Base-by-base conservation (phyloP, 2,888 invertebrate species). In the Coenonympha arcania region DNA sequence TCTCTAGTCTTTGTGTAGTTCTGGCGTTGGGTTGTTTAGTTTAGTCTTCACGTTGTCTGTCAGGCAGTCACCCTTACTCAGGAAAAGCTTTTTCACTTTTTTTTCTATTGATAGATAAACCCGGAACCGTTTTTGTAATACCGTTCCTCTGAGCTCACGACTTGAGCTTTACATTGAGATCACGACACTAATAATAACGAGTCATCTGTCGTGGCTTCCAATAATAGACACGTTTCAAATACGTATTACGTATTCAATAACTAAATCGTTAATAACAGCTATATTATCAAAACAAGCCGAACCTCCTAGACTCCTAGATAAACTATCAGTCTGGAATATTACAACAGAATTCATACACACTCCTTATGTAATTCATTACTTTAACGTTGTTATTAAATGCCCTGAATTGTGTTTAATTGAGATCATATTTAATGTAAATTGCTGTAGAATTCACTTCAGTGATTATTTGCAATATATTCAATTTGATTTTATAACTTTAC, bases 81-180 rank as follows among this genome's bases (percentile, higher is more conserved):
- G 2, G 9, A 24, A 24, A 24, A 8, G 9, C 9, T 24, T 24
- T 24, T 2, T 24, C 6, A 8, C 15, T 6, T 11, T 31, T 13
- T 31, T 13, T 18, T 19, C 16, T 15, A 15, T 15, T 15, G 36
- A 5, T 24, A 8, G n/a, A 16, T 34, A 15, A 11, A 8, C 30
- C 30, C 16, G 9, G 24, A 39, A 9, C 20, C 37, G 22, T 4
- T 9, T 37, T 37, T 37, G 4, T 13, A 19, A 37, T 13, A 22
- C 6, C 6, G n/a, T 41, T 16, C 6, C 4, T 19, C 24, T 28
- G 20, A 31, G 26, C 26, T n/a, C n/a, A n/a, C n/a, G n/a, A n/a
- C n/a, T n/a, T n/a, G n/a, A n/a, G n/a, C 34, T 34, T 8, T 20
- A 39, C 30, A 30, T 30, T 46, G 46, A 46, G 37, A 46, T 46